Evolutionary conservation across 2,888 invertebrate genomes (phyloP).

Genomic region (Drosophila siamana): DNA sequence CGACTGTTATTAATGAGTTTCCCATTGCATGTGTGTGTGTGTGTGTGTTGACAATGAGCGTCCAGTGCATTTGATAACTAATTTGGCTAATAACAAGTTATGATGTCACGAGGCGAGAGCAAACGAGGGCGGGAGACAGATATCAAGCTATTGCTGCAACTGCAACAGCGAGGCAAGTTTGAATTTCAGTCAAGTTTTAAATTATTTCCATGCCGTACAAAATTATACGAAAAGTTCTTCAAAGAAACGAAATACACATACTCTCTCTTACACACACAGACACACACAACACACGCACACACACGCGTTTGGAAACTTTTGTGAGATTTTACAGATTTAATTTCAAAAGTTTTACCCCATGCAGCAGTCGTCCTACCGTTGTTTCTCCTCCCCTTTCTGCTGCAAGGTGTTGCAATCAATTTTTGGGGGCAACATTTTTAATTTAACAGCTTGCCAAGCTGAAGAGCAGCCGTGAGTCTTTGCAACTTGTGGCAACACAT

Average conservation of each 20-base stretch:
- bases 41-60: conserved; percentile 35
- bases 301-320: conserved; percentile 44
- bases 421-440: conserved; percentile 58
- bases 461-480: conserved; percentile 16
- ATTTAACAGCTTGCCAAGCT: conserved; percentile 57
- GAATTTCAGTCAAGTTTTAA: conserved; percentile 48
- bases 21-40: conserved; percentile 19
- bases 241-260: conserved; percentile 42
- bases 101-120: conserved; percentile 30
- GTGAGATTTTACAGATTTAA: conserved; percentile 70
- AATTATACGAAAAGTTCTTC: conserved; percentile 60
- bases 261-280: conserved; percentile 19
- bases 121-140: neutral
- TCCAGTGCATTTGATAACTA: conserved; percentile 57
- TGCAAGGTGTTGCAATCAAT: conserved; percentile 68
- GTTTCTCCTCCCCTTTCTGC: neutral
- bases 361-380: conserved; percentile 12
- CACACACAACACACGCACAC: conserved; percentile 17
- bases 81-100: conserved; percentile 64
- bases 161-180: conserved; percentile 23
- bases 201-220: conserved; percentile 57
- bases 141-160: neutral
- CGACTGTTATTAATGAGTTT: conserved; percentile 73
- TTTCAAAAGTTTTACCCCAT: conserved; percentile 66
- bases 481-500: conserved; percentile 29